These are phyloP conservation scores for Bothrops jararaca DNA, from an alignment of 2,113 vertebrate species.

Conservation along the genomic window DNA sequence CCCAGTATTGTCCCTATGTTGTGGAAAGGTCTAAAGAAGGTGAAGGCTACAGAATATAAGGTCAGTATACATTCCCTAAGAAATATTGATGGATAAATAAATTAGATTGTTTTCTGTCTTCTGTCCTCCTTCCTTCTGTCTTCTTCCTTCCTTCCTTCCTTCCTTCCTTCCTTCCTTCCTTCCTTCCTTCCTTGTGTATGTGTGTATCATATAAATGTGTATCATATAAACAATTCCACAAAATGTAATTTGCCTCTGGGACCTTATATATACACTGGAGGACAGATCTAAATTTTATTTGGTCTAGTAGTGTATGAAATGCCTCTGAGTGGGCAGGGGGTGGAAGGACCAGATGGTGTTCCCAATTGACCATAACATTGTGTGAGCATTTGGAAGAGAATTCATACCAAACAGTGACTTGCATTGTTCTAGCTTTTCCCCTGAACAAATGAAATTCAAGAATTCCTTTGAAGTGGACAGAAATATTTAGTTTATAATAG, in stretches of 20 bases:
- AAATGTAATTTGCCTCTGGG: background rate
- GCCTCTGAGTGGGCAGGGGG: background rate
- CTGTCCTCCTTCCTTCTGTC: no score
- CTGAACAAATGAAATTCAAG: slow-evolving; percentile 3
- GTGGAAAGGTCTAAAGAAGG: background rate
- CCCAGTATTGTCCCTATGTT: background rate
- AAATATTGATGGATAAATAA: background rate
- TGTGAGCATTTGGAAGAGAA: background rate
- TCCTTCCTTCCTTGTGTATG: no score
- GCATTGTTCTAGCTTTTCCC: background rate
- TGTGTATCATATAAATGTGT: no score
- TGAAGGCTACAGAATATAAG: background rate
- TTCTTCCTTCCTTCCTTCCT: no score
- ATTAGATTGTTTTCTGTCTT: no score
- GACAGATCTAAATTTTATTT: background rate
- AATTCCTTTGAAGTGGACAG: slow-evolving; percentile 10
- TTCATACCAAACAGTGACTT: background rate
- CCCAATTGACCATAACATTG: background rate
- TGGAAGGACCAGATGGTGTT: background rate
- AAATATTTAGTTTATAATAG: slow-evolving; percentile 2
- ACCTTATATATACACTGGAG: background rate
- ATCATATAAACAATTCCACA: background rate
- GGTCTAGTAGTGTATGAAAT: background rate
- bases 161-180: no score
- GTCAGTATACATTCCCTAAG: background rate